Evolutionary conservation across 2,113 vertebrate species (phyloP), one percentile per base, ranked within the genome.

Genomic region (Orcinus orca): DNA sequence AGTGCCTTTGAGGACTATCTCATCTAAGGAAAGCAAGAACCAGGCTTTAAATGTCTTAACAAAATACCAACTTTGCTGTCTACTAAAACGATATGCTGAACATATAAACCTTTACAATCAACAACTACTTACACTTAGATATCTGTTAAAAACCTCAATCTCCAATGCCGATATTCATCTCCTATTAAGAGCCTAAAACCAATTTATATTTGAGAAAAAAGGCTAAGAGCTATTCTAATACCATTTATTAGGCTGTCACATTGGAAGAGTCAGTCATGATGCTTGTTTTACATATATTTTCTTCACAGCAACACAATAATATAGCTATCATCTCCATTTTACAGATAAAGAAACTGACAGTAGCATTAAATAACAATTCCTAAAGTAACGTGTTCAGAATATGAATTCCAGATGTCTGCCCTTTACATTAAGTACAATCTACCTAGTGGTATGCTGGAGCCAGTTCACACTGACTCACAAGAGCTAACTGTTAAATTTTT

Each of bases 91-190:
- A 88, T 74, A 14, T 36, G 31, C 26, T 76, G 44, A 90, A 81
- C 26, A 91, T 71, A 88, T 17, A 95, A 60, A 88, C 7, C 33
- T 83, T 83, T 79, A 94, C 70, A 18, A 89, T 84, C 44, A 70
- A 70, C 14, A 89, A 68, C 21, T 23, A 84, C 26, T 74, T 76
- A 41, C 17, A 88, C 31, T 73, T 58, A 89, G 53, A 18, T 50
- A 89, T 13, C 26, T 81, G 2, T 82, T 85, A 82, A 97, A 31
- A 95, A 95, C 65, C 47, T 86, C 86, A 81, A 90, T 76, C 53
- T 86, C n/a, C 41, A 76, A 55, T 68, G 41, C 60, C 68, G 0
- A 90, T 41, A 33, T 55, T 8, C 29, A 71, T 55, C 50, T 86
- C 73, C 53, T 55, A 36, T 47, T 63, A 92, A 80, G 21, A 65